These are phyloP conservation scores for mouse (Mus musculus) DNA, from an alignment of 2,113 vertebrate genomes.

Conservation along the genomic window GRCm39 chr9:42718001-42718500, in stretches of 20 bases:
- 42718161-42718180: constrained; percentile 55
- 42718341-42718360: background rate
- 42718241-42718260: constrained; percentile 57
- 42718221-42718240: constrained; percentile 63
- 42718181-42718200: constrained; percentile 53
- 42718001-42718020: background rate
- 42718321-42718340: background rate
- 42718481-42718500: background rate
- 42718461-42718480: background rate
- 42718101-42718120: background rate
- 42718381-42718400: background rate
- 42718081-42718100: constrained; percentile 40
- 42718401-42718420: background rate
- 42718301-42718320: constrained; percentile 10
- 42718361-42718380: background rate
- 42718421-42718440: rapidly evolving
- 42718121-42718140: background rate
- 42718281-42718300: constrained; percentile 15
- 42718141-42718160: background rate
- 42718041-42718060: constrained; percentile 44
- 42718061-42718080: background rate
- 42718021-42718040: background rate
- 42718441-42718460: background rate
- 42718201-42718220: constrained; percentile 11
- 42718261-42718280: constrained; percentile 14